Evolutionary conservation across 2,113 vertebrate species (phyloP), one percentile per base, ranked within the genome.

Genomic region (Cavia porcellus): DNA sequence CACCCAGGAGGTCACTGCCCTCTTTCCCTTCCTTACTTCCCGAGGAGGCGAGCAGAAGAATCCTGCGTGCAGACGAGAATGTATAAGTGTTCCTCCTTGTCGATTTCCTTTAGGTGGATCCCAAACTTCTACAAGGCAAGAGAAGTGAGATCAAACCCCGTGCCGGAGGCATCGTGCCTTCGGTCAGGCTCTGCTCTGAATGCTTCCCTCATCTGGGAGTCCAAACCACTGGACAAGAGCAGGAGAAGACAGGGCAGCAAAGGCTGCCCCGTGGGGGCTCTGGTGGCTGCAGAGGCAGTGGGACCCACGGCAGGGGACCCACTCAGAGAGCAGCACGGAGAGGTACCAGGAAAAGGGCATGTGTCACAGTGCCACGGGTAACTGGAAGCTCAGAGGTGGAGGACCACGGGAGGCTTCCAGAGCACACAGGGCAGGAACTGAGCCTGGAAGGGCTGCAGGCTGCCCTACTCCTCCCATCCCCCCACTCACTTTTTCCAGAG

Each of bases 101-200:
- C 99, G 0, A 99, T 99, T 97, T 99, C 99, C 66, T 99, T 98
- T 97, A 99, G 84, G 83, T 99, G 98, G 57, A 99, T 85, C 14
- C 99, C 99, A 79, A 99, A 99, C 0, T 99, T 99, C 99, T 99
- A 96, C 0, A 7, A 15, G 80, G 52, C 19, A 35, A 87, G 80
- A 52, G 35, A 70, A 55, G 45, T 42, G 70, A 85, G 82, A 74
- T 80, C 38, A 35, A n/a, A 42, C 25, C 11, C 50, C 57, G 19
- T 0, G 52, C 64, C 13, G 25, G 14, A 52, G 59, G 84, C 15
- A 55, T 15, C 85, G 4, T 32, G 61, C 42, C 5, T 12, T 12
- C 55, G 5, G 79, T 35, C 32, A 11, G 61, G 81, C n/a, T 57
- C 81, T 38, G 11, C 55, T 22, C 62, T 45, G 19, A 62, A 47